Base-by-base conservation (phyloP, 2,888 invertebrate genomes). In the Epistrophe eligans region DNA sequence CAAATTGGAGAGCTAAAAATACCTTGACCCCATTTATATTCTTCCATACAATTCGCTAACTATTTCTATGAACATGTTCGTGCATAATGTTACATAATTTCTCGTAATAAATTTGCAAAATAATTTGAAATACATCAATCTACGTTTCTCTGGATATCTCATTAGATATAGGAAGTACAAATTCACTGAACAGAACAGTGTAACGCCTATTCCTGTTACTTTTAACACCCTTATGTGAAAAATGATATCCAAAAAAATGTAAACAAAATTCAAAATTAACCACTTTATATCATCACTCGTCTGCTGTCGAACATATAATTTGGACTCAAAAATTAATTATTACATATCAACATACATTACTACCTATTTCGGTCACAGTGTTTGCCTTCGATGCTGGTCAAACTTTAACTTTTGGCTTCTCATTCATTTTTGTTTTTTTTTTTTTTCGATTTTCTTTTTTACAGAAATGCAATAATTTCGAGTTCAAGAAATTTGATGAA, bases 401-500 rank as follows among this genome's bases (percentile, higher is more conserved):
- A 62, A 52, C 57, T 28, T 66, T 45, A 32, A 62, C 45, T 11
- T 48, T 50, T 55, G 11, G 24, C 45, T 77, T 60, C 55, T 60
- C 24, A 9, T 60, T 67, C 57, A 5, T 58, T 72, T 24, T 32
- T 35, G 2, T 10, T 4, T 24, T 9, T 28, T n/a, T 2, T 45
- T 45, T n/a, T n/a, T 45, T 45, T 43, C 0, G 5, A n/a, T 45
- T 17, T 28, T 62, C 48, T 45, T 13, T 66, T 24, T 60, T 15
- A 38, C 24, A 58, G 45, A 76, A 77, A 52, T 77, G 77, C 64
- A 70, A 74, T 17, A 70, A 17, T 77, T 74, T 85, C 74, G 71
- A 77, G 19, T 67, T 80, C 40, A 28, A 67, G 73, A 79, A 60
- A 58, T 77, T 58, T 87, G 82, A 79, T 87, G 73, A 87, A 28